A percentile compares a stretch with the other conserved stretches of the same genome.
Conservation (phyloP, 1,140 invertebrate species). For the Drosophila pandora region DNA sequence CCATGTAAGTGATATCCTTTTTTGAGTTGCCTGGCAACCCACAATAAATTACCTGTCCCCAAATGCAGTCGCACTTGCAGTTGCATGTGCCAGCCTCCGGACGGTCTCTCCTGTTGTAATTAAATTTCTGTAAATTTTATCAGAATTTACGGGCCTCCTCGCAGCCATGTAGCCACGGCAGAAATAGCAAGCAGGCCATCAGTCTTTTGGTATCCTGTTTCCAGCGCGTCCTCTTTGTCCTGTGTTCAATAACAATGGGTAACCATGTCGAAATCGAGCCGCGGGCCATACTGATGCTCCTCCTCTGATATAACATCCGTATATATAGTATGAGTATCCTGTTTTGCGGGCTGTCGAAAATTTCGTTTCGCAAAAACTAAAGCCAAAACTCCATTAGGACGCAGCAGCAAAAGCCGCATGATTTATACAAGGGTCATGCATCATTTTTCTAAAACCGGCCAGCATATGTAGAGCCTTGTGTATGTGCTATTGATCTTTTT, state of each 20-base stretch:
- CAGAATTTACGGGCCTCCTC: conserved; percentile 65
- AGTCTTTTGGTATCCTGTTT: conserved; percentile 12
- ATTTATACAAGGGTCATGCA: conserved; percentile 70
- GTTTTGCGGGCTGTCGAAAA: conserved; percentile 45
- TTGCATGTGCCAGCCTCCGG: conserved; percentile 2
- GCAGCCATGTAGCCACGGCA: conserved; percentile 1
- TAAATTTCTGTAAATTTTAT: conserved; percentile 76
- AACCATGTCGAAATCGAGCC: conserved; percentile 60
- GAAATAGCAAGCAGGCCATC: conserved; percentile 25
- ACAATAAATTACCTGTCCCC: conserved; percentile 70
- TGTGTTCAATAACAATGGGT: conserved; percentile 55
- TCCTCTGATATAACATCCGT: conserved; percentile 6
- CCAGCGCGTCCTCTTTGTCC: background rate
- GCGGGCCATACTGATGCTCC: conserved; percentile 42
- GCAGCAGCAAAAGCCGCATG: conserved; percentile 52
- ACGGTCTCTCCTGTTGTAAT: conserved; percentile 48
- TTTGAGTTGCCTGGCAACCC: conserved; percentile 50
- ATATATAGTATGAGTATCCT: background rate
- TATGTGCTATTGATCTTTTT: conserved; percentile 18
- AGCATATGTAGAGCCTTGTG: conserved; percentile 12
- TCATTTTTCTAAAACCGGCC: conserved; percentile 42
- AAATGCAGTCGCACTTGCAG: conserved; percentile 44
- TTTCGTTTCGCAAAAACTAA: conserved; percentile 58
- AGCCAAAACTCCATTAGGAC: conserved; percentile 68
- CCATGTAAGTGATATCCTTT: conserved; percentile 74